Evolutionary conservation across 2,888 invertebrate genomes (phyloP), one percentile per base, ranked within the genome.

Genomic region (Drosophila monieri): DNA sequence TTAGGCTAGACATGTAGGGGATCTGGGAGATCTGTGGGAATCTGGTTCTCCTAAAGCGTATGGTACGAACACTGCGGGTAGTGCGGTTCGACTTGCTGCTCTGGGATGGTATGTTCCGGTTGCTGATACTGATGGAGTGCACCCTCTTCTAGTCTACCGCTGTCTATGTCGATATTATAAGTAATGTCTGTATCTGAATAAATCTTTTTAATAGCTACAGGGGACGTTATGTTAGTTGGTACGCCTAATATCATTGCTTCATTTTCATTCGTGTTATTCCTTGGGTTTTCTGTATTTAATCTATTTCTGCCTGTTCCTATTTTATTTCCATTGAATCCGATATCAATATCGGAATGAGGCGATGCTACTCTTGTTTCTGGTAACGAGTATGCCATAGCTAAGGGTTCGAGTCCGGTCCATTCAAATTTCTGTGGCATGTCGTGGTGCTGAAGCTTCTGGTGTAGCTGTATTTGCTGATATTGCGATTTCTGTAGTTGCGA

Each of bases 121-220:
- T 54, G 44, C 32, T 37, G 53, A 54, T 66, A 44, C 14, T 44
- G 43, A 53, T 53, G 51, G 21, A 9, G 59, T 43, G 51, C n/a
- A 30, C 37, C 35, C 18, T 37, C 25, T 21, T 18, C 43, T 37
- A 60, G 25, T 23, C 32, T 43, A 55, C 15, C 52, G n/a, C 41
- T 30, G 12, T 69, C 55, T 47, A 39, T 15, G 18, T 59, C 49
- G 46, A 43, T 25, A 44, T 54, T 71, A 73, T 88, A 84, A 67
- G 81, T 78, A 56, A 89, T 85, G 73, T 84, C 87, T 60, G 89
- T 88, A 86, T 88, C 88, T 62, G 89, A 89, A 79, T 84, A 88
- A 61, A 89, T 81, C 76, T 80, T 88, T 67, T 83, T 81, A 60
- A 83, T 89, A 69, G 79, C 89, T 78, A 89, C 74, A 64, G 78